phyloP scores from a whole-genome alignment of 30 jellyfish, hydroid and myxozoan species.

The Turritopsis rubra region DNA sequence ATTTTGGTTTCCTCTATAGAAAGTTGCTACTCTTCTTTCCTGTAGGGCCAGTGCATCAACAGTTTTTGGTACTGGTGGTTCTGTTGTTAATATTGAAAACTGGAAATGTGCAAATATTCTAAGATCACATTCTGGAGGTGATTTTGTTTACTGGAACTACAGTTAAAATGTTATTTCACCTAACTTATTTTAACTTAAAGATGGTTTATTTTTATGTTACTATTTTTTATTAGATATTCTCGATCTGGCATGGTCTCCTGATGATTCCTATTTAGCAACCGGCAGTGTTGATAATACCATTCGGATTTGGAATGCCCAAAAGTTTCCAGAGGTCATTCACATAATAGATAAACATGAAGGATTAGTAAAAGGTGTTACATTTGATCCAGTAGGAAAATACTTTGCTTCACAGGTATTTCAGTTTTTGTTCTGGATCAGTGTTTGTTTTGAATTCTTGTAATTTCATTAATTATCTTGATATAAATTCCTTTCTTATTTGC shows the following conservation, averaged over 20 bases:
- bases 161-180: neutral
- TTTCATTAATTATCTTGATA: too few relatives aligned
- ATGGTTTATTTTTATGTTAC: neutral
- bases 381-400: conserved; percentile 99
- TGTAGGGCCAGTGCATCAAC: conserved; percentile 55
- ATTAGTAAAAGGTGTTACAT: conserved; percentile 93
- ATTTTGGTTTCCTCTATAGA: too few relatives aligned
- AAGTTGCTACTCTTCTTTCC: neutral
- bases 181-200: neutral
- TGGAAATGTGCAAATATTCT: conserved; percentile 74
- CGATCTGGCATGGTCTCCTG: conserved; percentile 98
- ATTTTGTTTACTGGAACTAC: neutral
- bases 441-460: neutral
- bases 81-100: conserved; percentile 72
- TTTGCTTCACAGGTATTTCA: conserved; percentile 91
- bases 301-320: conserved; percentile 81
- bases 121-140: conserved; percentile 97
- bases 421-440: neutral
- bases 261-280: conserved; percentile 88
- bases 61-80: conserved; percentile 87
- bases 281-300: conserved; percentile 91
- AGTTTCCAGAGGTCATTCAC: conserved; percentile 63
- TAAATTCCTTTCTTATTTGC: neutral
- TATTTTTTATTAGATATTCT: conserved; percentile 53
- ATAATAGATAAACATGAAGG: conserved; percentile 77